Evolutionary conservation across 2,888 invertebrate species (phyloP).

Genomic region (Pseudococcus longispinus): DNA sequence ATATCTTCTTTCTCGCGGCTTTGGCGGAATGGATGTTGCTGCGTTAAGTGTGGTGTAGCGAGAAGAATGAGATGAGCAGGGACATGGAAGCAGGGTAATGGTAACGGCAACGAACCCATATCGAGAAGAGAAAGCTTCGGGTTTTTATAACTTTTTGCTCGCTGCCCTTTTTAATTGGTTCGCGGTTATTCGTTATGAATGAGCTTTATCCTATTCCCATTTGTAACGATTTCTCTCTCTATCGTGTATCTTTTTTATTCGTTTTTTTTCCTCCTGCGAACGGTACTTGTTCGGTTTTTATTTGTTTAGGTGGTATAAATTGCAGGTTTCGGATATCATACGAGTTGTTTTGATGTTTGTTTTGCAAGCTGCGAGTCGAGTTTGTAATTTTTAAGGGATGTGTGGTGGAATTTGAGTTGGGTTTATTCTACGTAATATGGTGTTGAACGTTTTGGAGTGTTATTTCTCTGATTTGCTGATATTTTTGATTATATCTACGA

Average conservation of each 20-base stretch:
- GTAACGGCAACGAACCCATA: neutral
- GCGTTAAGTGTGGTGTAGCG: neutral
- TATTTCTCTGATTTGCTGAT: too few relatives aligned
- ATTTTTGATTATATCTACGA: too few relatives aligned
- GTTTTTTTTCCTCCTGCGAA: neutral
- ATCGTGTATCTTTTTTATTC: slow-evolving; percentile 41
- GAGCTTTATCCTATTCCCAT: slow-evolving; percentile 53
- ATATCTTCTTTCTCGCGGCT: neutral
- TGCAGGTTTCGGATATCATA: neutral
- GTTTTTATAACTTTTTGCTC: slow-evolving; percentile 52
- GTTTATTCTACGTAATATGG: too few relatives aligned
- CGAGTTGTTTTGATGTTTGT: neutral
- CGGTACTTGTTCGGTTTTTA: neutral
- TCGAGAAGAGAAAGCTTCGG: neutral
- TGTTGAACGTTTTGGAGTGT: too few relatives aligned
- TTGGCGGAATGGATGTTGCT: neutral
- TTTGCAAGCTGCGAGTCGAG: neutral
- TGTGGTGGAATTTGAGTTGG: neutral
- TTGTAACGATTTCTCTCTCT: slow-evolving; percentile 41
- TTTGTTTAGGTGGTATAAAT: neutral
- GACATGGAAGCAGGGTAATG: neutral
- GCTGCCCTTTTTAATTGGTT: slow-evolving; percentile 53
- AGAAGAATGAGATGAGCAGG: neutral
- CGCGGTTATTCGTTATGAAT: slow-evolving; percentile 47
- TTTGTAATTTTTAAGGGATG: neutral